Evolutionary conservation across 2,888 invertebrate genomes (phyloP), one percentile per base, ranked within the genome.

Genomic region (Globia sparganii): DNA sequence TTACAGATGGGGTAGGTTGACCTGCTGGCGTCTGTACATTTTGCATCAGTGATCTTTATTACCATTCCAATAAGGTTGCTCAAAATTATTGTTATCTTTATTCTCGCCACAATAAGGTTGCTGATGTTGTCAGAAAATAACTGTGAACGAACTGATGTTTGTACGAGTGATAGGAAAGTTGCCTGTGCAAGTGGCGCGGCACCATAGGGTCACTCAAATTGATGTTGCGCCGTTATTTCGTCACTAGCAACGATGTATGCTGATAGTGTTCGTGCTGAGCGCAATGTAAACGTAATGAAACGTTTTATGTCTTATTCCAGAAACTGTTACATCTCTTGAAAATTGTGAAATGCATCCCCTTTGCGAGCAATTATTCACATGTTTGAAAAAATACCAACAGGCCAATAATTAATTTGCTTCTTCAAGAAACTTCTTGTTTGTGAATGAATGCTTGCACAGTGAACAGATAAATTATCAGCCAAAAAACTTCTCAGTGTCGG

Each of bases 91-190:
- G 46, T 46, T 5, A 46, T 46, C 46, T 46, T 5, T 46, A 46
- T 5, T 1, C 46, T 46, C 21, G 46, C 21, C 46, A 46, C 46
- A 46, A 21, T 46, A 46, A 21, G 46, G 46, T 21, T 46, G 46
- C 46, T 46, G 49, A n/a, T n/a, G n/a, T 8, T 49, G 21, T 49
- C 21, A 21, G 21, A 49, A 49, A 21, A 21, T 49, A 49, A 49
- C 21, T 46, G 11, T 40, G 46, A 46, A 46, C 2, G 2, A 49
- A 49, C 18, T 21, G 46, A 21, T 56, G 53, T 49, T 28, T 88
- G 87, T 87, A 58, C 58, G 94, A 91, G 92, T 92, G 94, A 95
- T 95, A 95, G 95, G 95, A 96, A 95, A 93, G 96, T 95, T 91
- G 92, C 86, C 85, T 88, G 91, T 91, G 92, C 93, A 94, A 68